Evolutionary conservation across 2,113 vertebrate species (phyloP).

Genomic region (Odocoileus hemionus): DNA sequence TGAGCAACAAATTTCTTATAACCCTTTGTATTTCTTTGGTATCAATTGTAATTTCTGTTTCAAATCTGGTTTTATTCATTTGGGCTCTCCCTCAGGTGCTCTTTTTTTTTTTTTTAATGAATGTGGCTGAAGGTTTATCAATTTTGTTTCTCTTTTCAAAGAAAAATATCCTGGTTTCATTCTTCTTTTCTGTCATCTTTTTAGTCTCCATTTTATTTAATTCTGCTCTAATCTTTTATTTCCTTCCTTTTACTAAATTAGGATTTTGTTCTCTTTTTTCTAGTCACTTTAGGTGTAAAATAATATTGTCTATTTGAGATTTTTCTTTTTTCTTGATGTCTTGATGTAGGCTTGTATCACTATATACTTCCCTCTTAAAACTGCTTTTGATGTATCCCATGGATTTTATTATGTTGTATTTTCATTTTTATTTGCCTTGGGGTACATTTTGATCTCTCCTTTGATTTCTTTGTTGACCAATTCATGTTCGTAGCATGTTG

Average conservation of each 20-base stretch:
- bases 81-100: not conserved
- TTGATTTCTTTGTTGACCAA: not conserved
- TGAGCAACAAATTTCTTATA: not conserved
- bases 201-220: not conserved
- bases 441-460: not conserved
- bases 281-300: not conserved
- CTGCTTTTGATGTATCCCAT: not conserved
- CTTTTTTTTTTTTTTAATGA: not conserved
- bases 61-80: not conserved
- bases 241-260: not conserved
- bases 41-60: not conserved
- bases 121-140: not conserved
- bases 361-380: not conserved
- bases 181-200: not conserved
- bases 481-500: not conserved
- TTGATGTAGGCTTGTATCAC: not conserved
- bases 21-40: not conserved
- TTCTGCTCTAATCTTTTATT: not conserved
- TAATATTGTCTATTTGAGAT: not conserved
- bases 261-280: not conserved
- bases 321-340: not conserved
- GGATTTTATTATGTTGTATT: not conserved
- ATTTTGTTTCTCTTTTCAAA: not conserved
- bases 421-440: not conserved
- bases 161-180: not conserved